Evolutionary conservation across 2,113 vertebrate species (phyloP).

Genomic region (Leucosticte australis): DNA sequence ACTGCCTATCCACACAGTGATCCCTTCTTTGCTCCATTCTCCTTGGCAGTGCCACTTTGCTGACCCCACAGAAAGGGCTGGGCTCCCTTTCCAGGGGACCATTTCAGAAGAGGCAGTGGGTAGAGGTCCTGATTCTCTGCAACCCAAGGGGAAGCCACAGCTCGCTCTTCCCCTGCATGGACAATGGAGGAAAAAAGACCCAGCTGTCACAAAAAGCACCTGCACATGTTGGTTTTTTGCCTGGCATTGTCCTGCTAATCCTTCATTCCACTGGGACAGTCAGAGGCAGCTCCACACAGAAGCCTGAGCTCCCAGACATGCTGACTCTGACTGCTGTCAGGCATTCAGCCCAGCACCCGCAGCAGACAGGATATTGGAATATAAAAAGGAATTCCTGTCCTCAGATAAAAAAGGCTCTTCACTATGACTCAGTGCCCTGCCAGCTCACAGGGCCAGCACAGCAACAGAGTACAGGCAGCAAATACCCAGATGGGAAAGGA

Average conservation of each 20-base stretch:
- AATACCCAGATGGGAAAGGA: not conserved
- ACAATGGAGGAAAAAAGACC: not conserved
- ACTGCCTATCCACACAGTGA: accelerated
- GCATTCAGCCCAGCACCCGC: not conserved
- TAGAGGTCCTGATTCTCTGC: not conserved
- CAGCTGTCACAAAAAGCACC: not conserved
- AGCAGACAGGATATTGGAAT: not conserved
- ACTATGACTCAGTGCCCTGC: not conserved
- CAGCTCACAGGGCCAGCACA: accelerated
- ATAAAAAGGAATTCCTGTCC: not conserved
- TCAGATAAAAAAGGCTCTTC: not conserved
- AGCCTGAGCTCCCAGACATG: not conserved
- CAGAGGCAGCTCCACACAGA: not conserved
- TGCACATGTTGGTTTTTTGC: not conserved
- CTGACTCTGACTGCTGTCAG: not conserved
- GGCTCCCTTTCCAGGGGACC: not conserved
- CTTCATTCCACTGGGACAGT: not conserved
- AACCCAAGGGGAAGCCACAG: not conserved
- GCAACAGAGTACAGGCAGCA: not conserved
- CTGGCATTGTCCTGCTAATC: not conserved
- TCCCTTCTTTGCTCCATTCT: not conserved
- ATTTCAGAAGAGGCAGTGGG: not conserved
- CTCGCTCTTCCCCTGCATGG: not conserved
- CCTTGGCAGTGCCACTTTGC: not conserved
- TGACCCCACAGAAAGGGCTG: not conserved